These are phyloP conservation scores for Athetis lepigone DNA, from an alignment of 2,888 invertebrate species.

Conservation along the genomic window DNA sequence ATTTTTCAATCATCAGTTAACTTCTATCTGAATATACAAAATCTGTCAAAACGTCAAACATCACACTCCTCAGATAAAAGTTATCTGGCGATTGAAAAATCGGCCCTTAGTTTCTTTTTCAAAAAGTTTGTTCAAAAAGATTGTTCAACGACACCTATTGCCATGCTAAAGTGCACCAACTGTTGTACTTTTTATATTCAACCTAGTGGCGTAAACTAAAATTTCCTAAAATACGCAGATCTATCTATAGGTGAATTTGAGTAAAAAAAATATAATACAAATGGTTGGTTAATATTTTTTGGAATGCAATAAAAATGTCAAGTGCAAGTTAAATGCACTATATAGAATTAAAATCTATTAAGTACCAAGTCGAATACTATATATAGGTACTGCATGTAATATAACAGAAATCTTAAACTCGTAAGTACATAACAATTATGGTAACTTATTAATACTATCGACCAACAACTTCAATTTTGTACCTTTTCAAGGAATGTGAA, in stretches of 20 bases:
- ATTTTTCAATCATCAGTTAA: too few relatives aligned
- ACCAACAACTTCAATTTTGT: constrained; percentile 66
- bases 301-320: constrained; percentile 8
- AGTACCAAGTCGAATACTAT: constrained; percentile 46
- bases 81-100: too few relatives aligned
- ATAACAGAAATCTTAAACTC: constrained; percentile 59
- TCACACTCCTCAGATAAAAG: too few relatives aligned
- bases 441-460: constrained; percentile 79
- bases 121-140: too few relatives aligned
- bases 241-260: constrained; percentile 10
- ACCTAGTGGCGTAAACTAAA: background rate
- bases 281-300: constrained; percentile 12
- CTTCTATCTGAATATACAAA: too few relatives aligned
- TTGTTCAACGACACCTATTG: background rate
- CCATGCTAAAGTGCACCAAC: background rate
- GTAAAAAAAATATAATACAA: background rate
- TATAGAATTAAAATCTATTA: constrained; percentile 14
- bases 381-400: constrained; percentile 23
- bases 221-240: constrained; percentile 19
- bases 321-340: constrained; percentile 20
- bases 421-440: constrained; percentile 68
- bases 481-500: constrained; percentile 66
- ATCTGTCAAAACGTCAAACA: too few relatives aligned
- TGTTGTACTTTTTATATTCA: background rate
- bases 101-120: too few relatives aligned